These are phyloP conservation scores for Eueremaeus valkanovi DNA, from an alignment of 2,888 invertebrate species.

Conservation along the genomic window DNA sequence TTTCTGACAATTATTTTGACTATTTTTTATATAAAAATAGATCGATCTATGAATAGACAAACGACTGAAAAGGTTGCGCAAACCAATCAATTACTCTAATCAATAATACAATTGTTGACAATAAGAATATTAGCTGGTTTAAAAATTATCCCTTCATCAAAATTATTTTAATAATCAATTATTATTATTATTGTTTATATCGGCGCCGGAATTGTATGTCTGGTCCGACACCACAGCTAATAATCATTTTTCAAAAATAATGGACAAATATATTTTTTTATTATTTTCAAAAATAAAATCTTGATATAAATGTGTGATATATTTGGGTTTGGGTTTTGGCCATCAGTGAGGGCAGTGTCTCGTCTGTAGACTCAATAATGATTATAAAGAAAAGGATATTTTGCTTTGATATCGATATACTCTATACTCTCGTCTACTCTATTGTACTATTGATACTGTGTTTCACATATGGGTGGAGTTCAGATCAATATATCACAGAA, in stretches of 20 bases:
- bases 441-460: slow-evolving; percentile 5
- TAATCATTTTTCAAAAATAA: neutral
- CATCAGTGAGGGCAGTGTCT: slow-evolving; percentile 27
- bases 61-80: too few species aligned
- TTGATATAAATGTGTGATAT: neutral
- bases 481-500: slow-evolving; percentile 28
- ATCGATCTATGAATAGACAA: neutral
- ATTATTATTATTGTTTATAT: too few species aligned
- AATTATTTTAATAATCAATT: too few species aligned
- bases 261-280: neutral
- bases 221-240: neutral
- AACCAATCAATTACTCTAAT: too few species aligned
- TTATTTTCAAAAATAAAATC: too few species aligned
- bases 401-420: slow-evolving; percentile 3
- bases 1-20: neutral
- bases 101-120: too few species aligned
- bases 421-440: too few species aligned
- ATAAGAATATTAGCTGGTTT: too few species aligned
- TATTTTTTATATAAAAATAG: neutral
- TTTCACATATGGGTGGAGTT: slow-evolving; percentile 35
- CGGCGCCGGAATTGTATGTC: neutral
- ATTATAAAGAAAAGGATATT: neutral
- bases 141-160: too few species aligned
- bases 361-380: neutral
- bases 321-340: neutral